These are phyloP conservation scores for Micromesistius poutassou DNA, from an alignment of 2,797 vertebrate genomes.

Conservation along the genomic window DNA sequence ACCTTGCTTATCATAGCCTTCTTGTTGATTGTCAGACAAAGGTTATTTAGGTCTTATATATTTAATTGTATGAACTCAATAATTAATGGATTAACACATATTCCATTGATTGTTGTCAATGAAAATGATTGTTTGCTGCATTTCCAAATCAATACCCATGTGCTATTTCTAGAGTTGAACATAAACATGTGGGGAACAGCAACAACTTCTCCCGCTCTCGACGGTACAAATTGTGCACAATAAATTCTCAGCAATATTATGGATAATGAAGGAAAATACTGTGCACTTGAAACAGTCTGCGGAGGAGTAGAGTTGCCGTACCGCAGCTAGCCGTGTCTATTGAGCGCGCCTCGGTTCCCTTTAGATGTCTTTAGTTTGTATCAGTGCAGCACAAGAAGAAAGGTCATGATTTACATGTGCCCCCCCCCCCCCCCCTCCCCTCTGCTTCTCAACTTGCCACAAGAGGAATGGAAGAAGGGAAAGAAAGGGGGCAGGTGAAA, in stretches of 20 bases:
- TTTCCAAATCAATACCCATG: neutral
- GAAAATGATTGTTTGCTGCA: neutral
- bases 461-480: conserved; percentile 24
- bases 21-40: neutral
- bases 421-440: conserved; percentile 54
- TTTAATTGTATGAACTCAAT: neutral
- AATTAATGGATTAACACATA: neutral
- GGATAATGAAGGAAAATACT: neutral
- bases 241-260: neutral
- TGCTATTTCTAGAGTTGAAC: neutral
- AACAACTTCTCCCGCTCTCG: neutral
- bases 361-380: conserved; percentile 74
- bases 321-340: conserved; percentile 16
- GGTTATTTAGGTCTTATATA: neutral
- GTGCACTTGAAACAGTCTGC: conserved; percentile 15
- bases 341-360: neutral
- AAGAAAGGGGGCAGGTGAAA: conserved; percentile 25
- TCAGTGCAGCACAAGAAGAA: conserved; percentile 64
- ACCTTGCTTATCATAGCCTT: conserved; percentile 42
- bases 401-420: conserved; percentile 73
- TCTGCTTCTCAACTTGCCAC: conserved; percentile 59
- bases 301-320: conserved; percentile 61
- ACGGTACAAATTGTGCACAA: neutral
- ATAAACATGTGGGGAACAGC: neutral
- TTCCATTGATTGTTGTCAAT: neutral